Conservation (phyloP, 1,140 invertebrate genomes). For the Dryas iulia region DNA sequence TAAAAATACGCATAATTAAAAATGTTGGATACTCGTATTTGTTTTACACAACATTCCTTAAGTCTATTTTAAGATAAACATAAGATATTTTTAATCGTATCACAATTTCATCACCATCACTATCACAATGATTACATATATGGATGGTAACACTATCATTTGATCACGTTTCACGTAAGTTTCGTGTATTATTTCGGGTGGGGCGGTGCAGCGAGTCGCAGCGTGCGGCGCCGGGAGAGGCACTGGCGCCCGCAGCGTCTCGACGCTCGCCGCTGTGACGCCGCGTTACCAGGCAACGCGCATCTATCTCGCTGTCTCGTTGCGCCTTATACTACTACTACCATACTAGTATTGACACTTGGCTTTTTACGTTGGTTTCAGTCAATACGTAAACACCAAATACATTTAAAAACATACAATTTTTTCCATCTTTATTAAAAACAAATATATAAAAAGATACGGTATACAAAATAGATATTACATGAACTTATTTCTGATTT, state of each 20-base stretch:
- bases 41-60: not conserved
- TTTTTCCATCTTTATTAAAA: too few relatives aligned
- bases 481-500: too few relatives aligned
- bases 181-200: not conserved
- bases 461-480: too few relatives aligned
- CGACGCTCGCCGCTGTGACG: slow-evolving; percentile 45
- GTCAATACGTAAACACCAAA: too few relatives aligned
- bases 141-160: not conserved
- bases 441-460: too few relatives aligned
- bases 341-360: not conserved
- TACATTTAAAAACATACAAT: too few relatives aligned
- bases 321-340: not conserved
- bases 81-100: not conserved
- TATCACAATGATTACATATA: not conserved
- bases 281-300: slow-evolving; percentile 44
- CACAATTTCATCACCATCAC: not conserved
- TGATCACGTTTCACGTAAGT: not conserved
- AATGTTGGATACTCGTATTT: not conserved
- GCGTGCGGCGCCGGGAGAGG: slow-evolving; percentile 43
- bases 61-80: not conserved
- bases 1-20: not conserved
- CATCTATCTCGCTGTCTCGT: slow-evolving; percentile 19
- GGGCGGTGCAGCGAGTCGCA: slow-evolving; percentile 26
- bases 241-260: slow-evolving; percentile 53
- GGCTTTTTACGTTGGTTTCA: not conserved